Evolutionary conservation across 1,140 invertebrate genomes (phyloP).

Genomic region (Zophobas atratus): DNA sequence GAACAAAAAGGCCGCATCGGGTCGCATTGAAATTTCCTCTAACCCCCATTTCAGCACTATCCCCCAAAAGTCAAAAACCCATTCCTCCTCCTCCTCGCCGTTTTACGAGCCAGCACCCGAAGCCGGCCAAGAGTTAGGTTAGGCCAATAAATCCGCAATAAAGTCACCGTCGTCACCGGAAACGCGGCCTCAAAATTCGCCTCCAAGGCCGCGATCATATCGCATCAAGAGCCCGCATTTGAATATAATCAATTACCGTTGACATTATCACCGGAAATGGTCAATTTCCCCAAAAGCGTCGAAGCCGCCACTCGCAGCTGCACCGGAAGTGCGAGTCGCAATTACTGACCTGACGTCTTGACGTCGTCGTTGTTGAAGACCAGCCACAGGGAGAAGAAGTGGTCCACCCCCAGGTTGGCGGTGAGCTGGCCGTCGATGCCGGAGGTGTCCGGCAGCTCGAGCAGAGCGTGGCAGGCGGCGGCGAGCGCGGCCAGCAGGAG

Average conservation of each 20-base stretch:
- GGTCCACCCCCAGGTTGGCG: slow-evolving; percentile 68
- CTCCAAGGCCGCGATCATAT: not conserved
- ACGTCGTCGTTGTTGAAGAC: slow-evolving; percentile 72
- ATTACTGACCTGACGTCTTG: slow-evolving; percentile 69
- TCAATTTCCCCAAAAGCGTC: slow-evolving; percentile 8
- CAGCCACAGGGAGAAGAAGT: slow-evolving; percentile 72
- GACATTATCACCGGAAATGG: slow-evolving; percentile 6
- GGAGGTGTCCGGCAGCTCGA: slow-evolving; percentile 70
- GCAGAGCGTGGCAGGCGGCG: slow-evolving; percentile 61
- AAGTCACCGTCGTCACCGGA: not conserved
- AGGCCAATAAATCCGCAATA: not conserved
- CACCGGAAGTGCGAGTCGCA: slow-evolving; percentile 1
- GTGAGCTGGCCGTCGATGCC: slow-evolving; percentile 70
- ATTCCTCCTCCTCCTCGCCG: too few relatives aligned
- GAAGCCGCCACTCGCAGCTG: not conserved
- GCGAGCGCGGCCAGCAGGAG: slow-evolving; percentile 45
- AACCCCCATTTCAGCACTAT: too few relatives aligned
- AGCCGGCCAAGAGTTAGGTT: not conserved
- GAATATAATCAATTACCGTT: not conserved
- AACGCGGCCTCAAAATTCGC: not conserved
- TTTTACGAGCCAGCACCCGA: not conserved
- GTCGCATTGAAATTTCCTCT: too few relatives aligned
- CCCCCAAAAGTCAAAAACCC: too few relatives aligned
- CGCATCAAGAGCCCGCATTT: not conserved
- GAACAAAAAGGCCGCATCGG: too few relatives aligned